phyloP scores from a whole-genome alignment of 1,140 invertebrate species.

The Mylabris phalerata region DNA sequence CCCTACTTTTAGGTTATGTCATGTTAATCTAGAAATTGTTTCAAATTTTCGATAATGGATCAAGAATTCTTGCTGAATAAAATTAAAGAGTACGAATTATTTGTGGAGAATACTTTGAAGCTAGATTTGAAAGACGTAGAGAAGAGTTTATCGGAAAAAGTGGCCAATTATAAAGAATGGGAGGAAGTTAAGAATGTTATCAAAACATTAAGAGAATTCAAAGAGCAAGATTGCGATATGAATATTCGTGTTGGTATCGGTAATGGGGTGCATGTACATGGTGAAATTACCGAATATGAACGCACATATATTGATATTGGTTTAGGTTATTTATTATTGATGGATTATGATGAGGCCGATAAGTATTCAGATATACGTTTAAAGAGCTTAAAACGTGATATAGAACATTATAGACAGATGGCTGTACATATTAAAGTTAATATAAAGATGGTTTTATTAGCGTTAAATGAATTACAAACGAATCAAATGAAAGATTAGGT shows the following conservation, averaged over 20 bases:
- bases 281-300: conserved; percentile 30
- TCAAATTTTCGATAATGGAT: background rate
- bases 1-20: too few relatives aligned
- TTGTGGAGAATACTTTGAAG: conserved; percentile 37
- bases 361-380: conserved; percentile 39
- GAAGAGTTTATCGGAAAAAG: conserved; percentile 21
- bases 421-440: conserved; percentile 39
- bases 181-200: conserved; percentile 30
- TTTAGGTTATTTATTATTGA: conserved; percentile 33
- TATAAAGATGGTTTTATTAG: conserved; percentile 39
- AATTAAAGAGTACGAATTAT: conserved; percentile 35
- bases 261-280: conserved; percentile 23
- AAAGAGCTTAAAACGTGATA: conserved; percentile 34
- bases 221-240: conserved; percentile 33
- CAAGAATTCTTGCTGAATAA: conserved; percentile 24
- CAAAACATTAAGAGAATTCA: conserved; percentile 25
- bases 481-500: conserved; percentile 8
- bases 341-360: conserved; percentile 35
- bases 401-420: conserved; percentile 34
- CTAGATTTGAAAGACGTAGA: conserved; percentile 35
- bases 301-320: conserved; percentile 33
- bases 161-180: conserved; percentile 34
- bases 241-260: conserved; percentile 26
- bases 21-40: too few relatives aligned
- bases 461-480: conserved; percentile 35